Conservation (phyloP, 2,113 vertebrate genomes). For the Sus scrofa region T2T-Sscrofa CM000817.6:166922501-166923000, state of each 20-base stretch:
- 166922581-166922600: constrained; percentile 12
- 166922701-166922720: neutral
- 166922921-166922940: no score
- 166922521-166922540: neutral
- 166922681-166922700: neutral
- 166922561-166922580: neutral
- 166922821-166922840: neutral
- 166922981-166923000: no score
- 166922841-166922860: neutral
- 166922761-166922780: neutral
- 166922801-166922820: neutral
- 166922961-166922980: no score
- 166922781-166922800: neutral
- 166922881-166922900: neutral
- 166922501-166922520: neutral
- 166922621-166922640: neutral
- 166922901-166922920: no score
- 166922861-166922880: neutral
- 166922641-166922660: constrained; percentile 30
- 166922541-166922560: neutral
- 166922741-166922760: neutral
- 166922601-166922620: constrained; percentile 23
- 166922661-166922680: neutral
- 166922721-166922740: neutral
- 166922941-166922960: no score